Conservation (phyloP, 2,888 invertebrate genomes). For the Lycophotia porphyrea region DNA sequence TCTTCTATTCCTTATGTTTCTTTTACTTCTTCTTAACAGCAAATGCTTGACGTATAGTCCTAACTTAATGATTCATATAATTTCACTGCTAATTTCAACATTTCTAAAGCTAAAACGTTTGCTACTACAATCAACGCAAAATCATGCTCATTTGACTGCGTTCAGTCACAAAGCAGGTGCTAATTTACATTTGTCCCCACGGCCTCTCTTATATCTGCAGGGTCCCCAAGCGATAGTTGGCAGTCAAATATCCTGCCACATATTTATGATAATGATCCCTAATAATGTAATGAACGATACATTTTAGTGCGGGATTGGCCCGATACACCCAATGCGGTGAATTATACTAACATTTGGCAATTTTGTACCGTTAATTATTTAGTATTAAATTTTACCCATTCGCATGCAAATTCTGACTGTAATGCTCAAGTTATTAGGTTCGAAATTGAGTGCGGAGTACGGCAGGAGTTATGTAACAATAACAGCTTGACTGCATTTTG, state of each 20-base stretch:
- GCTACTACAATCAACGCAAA: not conserved
- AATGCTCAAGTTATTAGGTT: slow-evolving; percentile 51
- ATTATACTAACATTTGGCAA: slow-evolving; percentile 63
- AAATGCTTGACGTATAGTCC: not conserved
- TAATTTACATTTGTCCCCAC: slow-evolving; percentile 34
- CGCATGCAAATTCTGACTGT: slow-evolving; percentile 48
- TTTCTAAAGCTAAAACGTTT: not conserved
- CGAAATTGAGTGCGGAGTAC: slow-evolving; percentile 45
- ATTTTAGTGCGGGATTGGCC: slow-evolving; percentile 55
- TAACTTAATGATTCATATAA: not conserved
- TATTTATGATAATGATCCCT: slow-evolving; percentile 60
- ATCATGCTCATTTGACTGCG: not conserved
- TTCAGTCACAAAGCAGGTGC: slow-evolving; percentile 28
- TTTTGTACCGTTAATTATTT: slow-evolving; percentile 64
- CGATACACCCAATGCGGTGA: slow-evolving; percentile 64
- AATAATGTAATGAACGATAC: slow-evolving; percentile 56
- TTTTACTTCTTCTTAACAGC: not conserved
- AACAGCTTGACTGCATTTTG: slow-evolving; percentile 59
- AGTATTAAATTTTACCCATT: slow-evolving; percentile 50
- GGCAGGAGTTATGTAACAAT: slow-evolving; percentile 43
- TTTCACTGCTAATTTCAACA: not conserved
- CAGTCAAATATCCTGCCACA: slow-evolving; percentile 58
- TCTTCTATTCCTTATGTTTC: not conserved
- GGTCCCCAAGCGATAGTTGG: slow-evolving; percentile 56
- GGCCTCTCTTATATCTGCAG: slow-evolving; percentile 24